Evolutionary conservation across 2,888 invertebrate species (phyloP).

Genomic region (Coremacera marginata): DNA sequence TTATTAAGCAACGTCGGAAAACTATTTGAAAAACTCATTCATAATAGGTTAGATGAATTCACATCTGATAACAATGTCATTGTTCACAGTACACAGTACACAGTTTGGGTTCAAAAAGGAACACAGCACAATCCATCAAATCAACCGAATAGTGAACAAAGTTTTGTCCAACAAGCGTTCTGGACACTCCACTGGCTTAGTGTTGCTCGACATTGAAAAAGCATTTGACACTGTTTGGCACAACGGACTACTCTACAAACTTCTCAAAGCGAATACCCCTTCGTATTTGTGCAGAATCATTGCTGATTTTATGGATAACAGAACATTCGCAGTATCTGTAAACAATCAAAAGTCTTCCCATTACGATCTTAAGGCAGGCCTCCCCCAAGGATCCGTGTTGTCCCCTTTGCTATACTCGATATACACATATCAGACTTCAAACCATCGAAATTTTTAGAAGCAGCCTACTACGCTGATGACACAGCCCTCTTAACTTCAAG

Average conservation of each 20-base stretch:
- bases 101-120: no score
- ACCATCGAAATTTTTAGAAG: neutral
- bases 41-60: no score
- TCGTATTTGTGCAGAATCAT: neutral
- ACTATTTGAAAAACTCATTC: no score
- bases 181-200: no score
- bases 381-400: neutral
- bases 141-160: no score
- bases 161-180: no score
- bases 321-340: no score
- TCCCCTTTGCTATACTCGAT: neutral
- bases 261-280: neutral
- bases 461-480: constrained; percentile 1
- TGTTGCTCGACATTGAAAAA: no score
- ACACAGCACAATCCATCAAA: no score
- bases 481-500: neutral
- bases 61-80: no score
- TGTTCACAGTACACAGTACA: no score
- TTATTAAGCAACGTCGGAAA: no score
- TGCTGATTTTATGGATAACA: neutral
- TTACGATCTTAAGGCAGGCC: neutral
- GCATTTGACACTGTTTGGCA: neutral
- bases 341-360: neutral
- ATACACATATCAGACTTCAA: constrained; percentile 3
- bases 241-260: neutral